Conservation (phyloP, 2,113 vertebrate species). For the Tupaia chinensis region DNA sequence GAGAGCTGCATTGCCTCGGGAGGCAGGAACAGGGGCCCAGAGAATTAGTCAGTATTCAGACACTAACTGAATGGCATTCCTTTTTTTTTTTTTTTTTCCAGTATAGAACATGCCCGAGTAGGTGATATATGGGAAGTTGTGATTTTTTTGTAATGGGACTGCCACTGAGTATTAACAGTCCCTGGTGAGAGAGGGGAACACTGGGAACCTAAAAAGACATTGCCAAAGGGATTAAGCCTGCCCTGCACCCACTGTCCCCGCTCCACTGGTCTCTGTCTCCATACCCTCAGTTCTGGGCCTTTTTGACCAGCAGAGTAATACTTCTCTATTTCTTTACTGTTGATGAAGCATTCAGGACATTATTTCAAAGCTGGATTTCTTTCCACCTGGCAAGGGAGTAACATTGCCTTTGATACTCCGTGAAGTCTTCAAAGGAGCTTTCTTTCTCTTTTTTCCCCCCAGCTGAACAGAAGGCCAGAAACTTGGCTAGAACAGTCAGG, state of each 20-base stretch:
- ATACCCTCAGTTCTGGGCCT: not conserved
- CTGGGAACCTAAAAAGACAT: not conserved
- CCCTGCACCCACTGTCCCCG: no score
- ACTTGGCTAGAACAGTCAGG: constrained; percentile 63
- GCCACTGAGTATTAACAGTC: not conserved
- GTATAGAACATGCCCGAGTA: not conserved
- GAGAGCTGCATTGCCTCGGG: not conserved
- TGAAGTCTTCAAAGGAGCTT: constrained; percentile 56
- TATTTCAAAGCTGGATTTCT: constrained; percentile 68
- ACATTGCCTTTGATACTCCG: constrained; percentile 48
- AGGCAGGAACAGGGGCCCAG: not conserved
- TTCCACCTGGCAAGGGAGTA: constrained; percentile 55
- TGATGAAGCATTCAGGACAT: constrained; percentile 25
- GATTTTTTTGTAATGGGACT: not conserved
- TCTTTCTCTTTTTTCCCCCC: not conserved
- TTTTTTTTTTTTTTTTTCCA: not conserved
- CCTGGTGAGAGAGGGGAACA: not conserved
- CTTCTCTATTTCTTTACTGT: not conserved
- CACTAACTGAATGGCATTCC: not conserved
- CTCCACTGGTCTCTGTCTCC: not conserved
- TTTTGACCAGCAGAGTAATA: not conserved
- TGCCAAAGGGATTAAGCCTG: not conserved
- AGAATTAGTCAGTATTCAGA: constrained; percentile 59
- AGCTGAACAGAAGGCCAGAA: constrained; percentile 60
- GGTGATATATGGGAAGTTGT: constrained; percentile 13